phyloP scores from a whole-genome alignment of 2,797 vertebrate genomes.

The Onychomys torridus region DNA sequence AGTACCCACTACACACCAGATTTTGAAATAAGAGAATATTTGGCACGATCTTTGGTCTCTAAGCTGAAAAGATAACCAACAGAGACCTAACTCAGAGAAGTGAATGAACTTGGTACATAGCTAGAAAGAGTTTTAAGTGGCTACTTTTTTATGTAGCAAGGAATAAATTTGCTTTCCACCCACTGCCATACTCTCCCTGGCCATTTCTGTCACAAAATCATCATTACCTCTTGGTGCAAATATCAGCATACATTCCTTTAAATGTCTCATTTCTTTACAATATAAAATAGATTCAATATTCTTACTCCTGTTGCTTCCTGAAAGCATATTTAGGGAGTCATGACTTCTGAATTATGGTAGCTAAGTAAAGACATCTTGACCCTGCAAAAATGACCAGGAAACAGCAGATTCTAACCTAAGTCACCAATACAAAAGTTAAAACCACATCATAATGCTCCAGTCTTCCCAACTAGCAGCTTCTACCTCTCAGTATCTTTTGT shows the following conservation, averaged over 20 bases:
- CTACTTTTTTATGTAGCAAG: not conserved
- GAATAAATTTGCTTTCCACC: constrained; percentile 37
- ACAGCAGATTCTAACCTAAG: constrained; percentile 30
- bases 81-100: constrained; percentile 11
- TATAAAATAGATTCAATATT: constrained; percentile 19
- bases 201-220: constrained; percentile 46
- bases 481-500: not conserved
- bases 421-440: constrained; percentile 48
- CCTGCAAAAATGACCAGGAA: constrained; percentile 53
- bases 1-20: not conserved
- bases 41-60: not conserved
- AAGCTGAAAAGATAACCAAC: not conserved
- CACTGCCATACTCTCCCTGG: not conserved
- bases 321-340: constrained; percentile 53
- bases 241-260: constrained; percentile 13
- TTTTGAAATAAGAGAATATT: constrained; percentile 50
- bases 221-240: constrained; percentile 30
- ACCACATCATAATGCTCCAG: not conserved
- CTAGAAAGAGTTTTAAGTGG: constrained; percentile 1
- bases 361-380: constrained; percentile 50
- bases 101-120: not conserved
- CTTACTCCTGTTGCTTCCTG: constrained; percentile 33
- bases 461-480: constrained; percentile 6
- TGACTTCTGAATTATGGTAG: constrained; percentile 66
- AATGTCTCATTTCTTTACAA: constrained; percentile 48